Evolutionary conservation across 2,888 invertebrate species (phyloP), one percentile per base, ranked within the genome.

Genomic region (Formica aserva): DNA sequence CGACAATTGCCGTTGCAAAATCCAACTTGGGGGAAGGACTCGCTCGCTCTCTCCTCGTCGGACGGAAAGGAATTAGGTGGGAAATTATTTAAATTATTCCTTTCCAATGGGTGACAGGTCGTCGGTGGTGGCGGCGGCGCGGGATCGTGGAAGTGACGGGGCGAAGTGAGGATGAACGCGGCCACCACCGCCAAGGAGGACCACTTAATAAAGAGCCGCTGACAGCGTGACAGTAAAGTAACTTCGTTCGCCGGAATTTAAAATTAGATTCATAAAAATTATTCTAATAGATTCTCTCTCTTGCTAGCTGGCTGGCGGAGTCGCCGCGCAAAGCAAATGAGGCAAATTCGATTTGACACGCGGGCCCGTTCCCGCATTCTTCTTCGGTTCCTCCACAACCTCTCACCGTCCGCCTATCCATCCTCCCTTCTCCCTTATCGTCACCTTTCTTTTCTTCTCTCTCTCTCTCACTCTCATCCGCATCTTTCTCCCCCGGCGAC

Each of bases 261-360:
- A 94, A 94, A 94, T 94, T 94, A 93, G 94, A 94, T 94, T 94
- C 93, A 94, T 94, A 94, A 94, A 94, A 94, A 94, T 94, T 94
- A 94, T 94, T 94, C 94, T 94, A 94, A 94, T 94, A 93, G 94
- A 94, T 94, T 94, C 94, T 90, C 91, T 88, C 94, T 90, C 91
- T 88, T 90, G 91, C 91, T 89, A 90, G 78, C 72, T 77, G 77
- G 77, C 67, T 67, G 77, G 91, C 86, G 88, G 90, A 87, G 85
- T 85, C 88, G 88, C 86, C 89, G 88, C 89, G 88, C 87, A 75
- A 90, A 89, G 92, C 92, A 93, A 93, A 93, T 92, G 94, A 93
- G 93, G 94, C 93, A 94, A 94, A 94, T 93, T 94, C 93, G 93
- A 94, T 94, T 94, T 94, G 94, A 94, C 94, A 93, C 93, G 92